A percentile compares a stretch with the other conserved stretches of the same genome.
phyloP scores from a whole-genome alignment of 2,113 vertebrate genomes.

The Gila orcuttii region DNA sequence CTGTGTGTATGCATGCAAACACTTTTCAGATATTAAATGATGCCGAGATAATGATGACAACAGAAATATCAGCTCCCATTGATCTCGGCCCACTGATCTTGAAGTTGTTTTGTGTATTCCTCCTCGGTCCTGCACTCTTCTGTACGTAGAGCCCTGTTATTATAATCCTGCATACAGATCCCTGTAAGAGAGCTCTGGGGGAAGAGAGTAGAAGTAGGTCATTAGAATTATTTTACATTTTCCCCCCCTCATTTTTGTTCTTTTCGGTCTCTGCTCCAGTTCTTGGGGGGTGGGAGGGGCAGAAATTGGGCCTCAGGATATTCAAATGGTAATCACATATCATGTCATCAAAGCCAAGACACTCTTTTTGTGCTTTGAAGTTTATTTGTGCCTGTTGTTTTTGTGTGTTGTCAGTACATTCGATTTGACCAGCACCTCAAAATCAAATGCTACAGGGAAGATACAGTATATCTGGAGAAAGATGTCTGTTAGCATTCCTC shows the following conservation, averaged over 20 bases:
- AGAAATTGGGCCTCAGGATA: slow-evolving; percentile 39
- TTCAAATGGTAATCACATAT: slow-evolving; percentile 55
- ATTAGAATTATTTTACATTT: slow-evolving; percentile 58
- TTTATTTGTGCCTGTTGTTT: slow-evolving; percentile 26
- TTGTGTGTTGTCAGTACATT: neutral
- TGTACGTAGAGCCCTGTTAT: slow-evolving; percentile 42
- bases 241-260: slow-evolving; percentile 11
- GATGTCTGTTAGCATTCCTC: neutral
- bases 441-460: slow-evolving; percentile 5
- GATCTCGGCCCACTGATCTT: slow-evolving; percentile 33
- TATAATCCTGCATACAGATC: slow-evolving; percentile 35
- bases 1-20: neutral
- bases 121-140: slow-evolving; percentile 7
- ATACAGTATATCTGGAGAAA: neutral
- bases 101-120: slow-evolving; percentile 13
- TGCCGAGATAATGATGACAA: slow-evolving; percentile 32
- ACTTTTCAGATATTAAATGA: slow-evolving; percentile 32
- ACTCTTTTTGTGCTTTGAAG: slow-evolving; percentile 33
- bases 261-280: slow-evolving; percentile 34
- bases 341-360: slow-evolving; percentile 50
- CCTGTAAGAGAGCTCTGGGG: slow-evolving; percentile 36
- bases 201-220: slow-evolving; percentile 50
- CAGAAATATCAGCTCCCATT: slow-evolving; percentile 40
- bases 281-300: slow-evolving; percentile 33
- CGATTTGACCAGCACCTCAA: slow-evolving; percentile 21